Evolutionary conservation across 1,140 invertebrate genomes (phyloP).

Genomic region (Camponotus pennsylvanicus): DNA sequence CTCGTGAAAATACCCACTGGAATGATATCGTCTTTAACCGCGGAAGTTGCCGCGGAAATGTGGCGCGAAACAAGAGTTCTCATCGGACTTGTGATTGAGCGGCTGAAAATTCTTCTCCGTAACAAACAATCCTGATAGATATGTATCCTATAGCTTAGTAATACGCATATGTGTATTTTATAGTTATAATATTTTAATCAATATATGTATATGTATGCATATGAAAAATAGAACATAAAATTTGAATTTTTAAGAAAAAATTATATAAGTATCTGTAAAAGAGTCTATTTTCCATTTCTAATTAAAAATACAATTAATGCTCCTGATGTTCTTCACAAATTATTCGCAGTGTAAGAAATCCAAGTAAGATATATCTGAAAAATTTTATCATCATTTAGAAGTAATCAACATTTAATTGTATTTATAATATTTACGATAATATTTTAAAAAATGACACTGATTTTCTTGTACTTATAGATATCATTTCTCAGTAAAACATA

Average conservation of each 20-base stretch:
- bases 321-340: too few species aligned
- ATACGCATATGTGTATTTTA: background rate
- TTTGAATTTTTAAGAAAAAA: background rate
- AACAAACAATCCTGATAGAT: background rate
- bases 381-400: background rate
- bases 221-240: background rate
- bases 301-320: background rate
- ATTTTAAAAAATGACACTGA: too few species aligned
- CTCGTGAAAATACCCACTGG: slow-evolving; percentile 52
- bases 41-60: slow-evolving; percentile 22
- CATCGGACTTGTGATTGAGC: background rate
- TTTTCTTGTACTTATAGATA: background rate
- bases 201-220: background rate
- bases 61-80: slow-evolving; percentile 5
- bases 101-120: background rate
- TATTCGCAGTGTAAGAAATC: too few species aligned
- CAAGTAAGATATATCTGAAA: background rate
- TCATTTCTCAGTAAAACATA: background rate
- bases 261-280: background rate
- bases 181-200: background rate
- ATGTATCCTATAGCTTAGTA: background rate
- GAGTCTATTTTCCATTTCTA: background rate
- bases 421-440: too few species aligned
- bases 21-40: background rate
- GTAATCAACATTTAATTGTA: too few species aligned